Percentiles rank a stretch among this genome's conserved stretches.
Evolutionary conservation across 37 sponge, comb jelly and placozoan species (phyloP).

Genomic region (Crambe crambe): DNA sequence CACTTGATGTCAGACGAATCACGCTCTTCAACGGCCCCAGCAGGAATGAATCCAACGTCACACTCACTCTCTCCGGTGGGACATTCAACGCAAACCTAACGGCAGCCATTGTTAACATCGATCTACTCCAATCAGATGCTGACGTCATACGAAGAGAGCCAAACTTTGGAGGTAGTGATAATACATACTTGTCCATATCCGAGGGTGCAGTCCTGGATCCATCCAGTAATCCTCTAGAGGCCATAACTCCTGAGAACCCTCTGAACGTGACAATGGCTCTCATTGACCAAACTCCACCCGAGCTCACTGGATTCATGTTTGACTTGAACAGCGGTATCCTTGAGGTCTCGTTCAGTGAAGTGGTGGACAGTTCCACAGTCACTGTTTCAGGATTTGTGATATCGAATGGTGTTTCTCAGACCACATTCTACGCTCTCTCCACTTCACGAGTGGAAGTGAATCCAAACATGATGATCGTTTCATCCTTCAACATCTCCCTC

Average conservation of each 20-base stretch:
- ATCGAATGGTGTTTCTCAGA: slow-evolving; percentile 5
- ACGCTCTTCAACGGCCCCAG: slow-evolving; percentile 54
- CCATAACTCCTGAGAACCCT: slow-evolving; percentile 33
- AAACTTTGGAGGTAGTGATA: slow-evolving; percentile 42
- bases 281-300: slow-evolving; percentile 74
- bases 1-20: slow-evolving; percentile 41
- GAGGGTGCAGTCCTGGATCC: slow-evolving; percentile 64
- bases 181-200: slow-evolving; percentile 57
- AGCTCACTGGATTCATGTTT: slow-evolving; percentile 51
- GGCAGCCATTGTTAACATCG: slow-evolving; percentile 45
- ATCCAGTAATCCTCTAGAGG: slow-evolving; percentile 48
- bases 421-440: slow-evolving; percentile 21
- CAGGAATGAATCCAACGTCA: not conserved
- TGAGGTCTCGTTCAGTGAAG: slow-evolving; percentile 76
- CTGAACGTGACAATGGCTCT: slow-evolving; percentile 34
- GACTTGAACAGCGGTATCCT: slow-evolving; percentile 80
- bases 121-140: slow-evolving; percentile 52
- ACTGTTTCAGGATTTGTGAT: slow-evolving; percentile 49
- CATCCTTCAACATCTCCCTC: slow-evolving; percentile 55
- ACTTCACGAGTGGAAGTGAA: slow-evolving; percentile 11
- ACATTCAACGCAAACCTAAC: slow-evolving; percentile 19
- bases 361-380: slow-evolving; percentile 53
- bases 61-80: slow-evolving; percentile 49
- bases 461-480: slow-evolving; percentile 8
- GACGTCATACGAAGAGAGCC: slow-evolving; percentile 53